These are phyloP conservation scores for Lordiphosa clarofinis DNA, from an alignment of 1,140 invertebrate genomes.

Conservation along the genomic window DNA sequence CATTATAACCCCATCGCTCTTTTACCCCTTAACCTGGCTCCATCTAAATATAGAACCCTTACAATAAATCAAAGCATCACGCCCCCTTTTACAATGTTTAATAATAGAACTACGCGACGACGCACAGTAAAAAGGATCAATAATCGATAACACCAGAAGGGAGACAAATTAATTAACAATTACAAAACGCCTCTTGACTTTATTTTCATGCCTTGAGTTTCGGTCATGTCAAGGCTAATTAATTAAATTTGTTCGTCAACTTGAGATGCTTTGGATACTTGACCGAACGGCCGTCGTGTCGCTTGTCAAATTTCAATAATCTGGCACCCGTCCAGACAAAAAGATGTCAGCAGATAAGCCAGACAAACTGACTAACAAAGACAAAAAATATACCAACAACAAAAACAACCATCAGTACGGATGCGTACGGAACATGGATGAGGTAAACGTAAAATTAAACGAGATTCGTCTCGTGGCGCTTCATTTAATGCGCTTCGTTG, in stretches of 20 bases:
- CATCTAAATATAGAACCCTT: no score
- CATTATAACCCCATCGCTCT: no score
- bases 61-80: no score
- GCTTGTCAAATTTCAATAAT: slow-evolving; percentile 47
- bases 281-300: slow-evolving; percentile 16
- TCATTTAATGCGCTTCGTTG: slow-evolving; percentile 47
- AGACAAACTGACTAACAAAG: slow-evolving; percentile 20
- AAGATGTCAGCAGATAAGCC: slow-evolving; percentile 42
- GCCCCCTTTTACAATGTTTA: no score
- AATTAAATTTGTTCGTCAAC: slow-evolving; percentile 24
- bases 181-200: slow-evolving; percentile 22
- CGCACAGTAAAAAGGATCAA: slow-evolving; percentile 15
- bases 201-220: slow-evolving; percentile 30
- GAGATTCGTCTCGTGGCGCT: slow-evolving; percentile 45
- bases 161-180: slow-evolving; percentile 32
- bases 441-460: slow-evolving; percentile 48
- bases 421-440: no score
- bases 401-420: no score
- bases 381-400: slow-evolving; percentile 9
- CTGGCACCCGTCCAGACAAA: slow-evolving; percentile 41
- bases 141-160: slow-evolving; percentile 28
- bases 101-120: no score
- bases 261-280: slow-evolving; percentile 13
- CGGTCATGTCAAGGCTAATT: slow-evolving; percentile 39
- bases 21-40: no score